Conservation (phyloP, 2,113 vertebrate species). For the Zosterops pallidus region DNA sequence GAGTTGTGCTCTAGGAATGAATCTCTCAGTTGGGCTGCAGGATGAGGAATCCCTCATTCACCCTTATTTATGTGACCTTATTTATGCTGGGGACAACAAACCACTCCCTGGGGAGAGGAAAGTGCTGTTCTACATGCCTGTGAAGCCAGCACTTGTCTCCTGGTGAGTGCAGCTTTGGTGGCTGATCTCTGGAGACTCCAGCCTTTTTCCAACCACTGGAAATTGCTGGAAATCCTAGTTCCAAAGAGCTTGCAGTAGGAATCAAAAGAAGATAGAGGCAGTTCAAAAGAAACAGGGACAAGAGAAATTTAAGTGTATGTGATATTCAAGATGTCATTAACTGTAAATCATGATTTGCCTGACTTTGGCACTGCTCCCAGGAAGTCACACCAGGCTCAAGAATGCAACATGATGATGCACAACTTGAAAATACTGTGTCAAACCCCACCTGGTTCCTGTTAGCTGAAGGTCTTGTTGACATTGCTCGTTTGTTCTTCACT, state of each 20-base stretch:
- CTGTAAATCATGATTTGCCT: neutral
- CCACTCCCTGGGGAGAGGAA: neutral
- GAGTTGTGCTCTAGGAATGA: neutral
- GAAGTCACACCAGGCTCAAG: neutral
- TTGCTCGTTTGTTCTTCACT: neutral
- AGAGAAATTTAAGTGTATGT: neutral
- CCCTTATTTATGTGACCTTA: neutral
- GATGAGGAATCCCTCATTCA: neutral
- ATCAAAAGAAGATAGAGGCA: neutral
- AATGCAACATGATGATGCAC: neutral
- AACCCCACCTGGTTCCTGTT: slow-evolving; percentile 33
- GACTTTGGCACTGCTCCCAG: slow-evolving; percentile 27
- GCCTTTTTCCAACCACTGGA: neutral
- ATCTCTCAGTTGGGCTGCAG: neutral
- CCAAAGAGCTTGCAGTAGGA: neutral
- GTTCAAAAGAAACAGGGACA: neutral
- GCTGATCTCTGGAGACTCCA: neutral
- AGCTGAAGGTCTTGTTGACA: neutral
- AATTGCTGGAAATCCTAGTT: neutral
- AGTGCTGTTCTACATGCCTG: neutral
- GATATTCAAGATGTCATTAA: neutral
- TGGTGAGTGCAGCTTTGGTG: neutral
- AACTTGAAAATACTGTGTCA: neutral
- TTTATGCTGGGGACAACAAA: neutral
- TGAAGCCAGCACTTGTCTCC: neutral